Evolutionary conservation across 2,113 vertebrate species (phyloP).

Genomic region (Neotragus pygmaeus): DNA sequence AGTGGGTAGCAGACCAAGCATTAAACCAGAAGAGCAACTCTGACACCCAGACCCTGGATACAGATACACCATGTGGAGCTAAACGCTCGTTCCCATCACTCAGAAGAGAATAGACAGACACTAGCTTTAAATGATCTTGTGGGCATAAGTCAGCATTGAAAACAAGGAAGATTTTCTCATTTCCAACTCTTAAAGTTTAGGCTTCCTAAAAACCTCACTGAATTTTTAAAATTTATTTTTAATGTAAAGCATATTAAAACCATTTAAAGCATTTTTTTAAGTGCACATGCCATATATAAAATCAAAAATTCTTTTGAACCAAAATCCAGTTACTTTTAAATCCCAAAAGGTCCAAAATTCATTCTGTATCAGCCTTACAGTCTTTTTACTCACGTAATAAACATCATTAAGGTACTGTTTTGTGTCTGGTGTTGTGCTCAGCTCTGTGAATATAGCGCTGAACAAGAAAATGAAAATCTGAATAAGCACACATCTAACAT

Average conservation of each 20-base stretch:
- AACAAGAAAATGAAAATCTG: background rate
- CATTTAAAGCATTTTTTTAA: background rate
- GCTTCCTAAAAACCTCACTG: background rate
- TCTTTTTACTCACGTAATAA: background rate
- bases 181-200: background rate
- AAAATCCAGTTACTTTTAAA: background rate
- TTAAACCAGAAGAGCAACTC: background rate
- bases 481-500: background rate
- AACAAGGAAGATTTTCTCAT: background rate
- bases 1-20: background rate
- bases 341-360: background rate
- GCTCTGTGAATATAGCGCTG: background rate
- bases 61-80: background rate
- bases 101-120: background rate
- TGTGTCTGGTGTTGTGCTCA: background rate
- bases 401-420: background rate
- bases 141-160: background rate
- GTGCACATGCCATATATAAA: background rate
- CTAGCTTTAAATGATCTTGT: background rate
- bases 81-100: fast-evolving
- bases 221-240: background rate
- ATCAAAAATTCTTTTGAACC: background rate
- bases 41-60: background rate
- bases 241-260: background rate
- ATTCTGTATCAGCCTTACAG: background rate